These are phyloP conservation scores for Eriosoma lanigerum DNA, from an alignment of 1,140 invertebrate species.

Conservation along the genomic window DNA sequence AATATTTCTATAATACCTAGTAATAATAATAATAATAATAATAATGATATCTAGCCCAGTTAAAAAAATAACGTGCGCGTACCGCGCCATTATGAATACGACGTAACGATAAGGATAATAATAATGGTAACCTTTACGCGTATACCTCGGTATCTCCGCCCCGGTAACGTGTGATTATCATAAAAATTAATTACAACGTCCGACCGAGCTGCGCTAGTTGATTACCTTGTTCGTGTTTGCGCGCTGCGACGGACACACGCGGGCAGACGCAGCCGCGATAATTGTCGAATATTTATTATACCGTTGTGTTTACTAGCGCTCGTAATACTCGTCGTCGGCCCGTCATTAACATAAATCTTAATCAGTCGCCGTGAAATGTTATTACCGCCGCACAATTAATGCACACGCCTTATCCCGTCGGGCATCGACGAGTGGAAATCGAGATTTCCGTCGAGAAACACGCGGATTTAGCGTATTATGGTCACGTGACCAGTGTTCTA, in stretches of 20 bases:
- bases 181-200: constrained; percentile 17
- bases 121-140: background rate
- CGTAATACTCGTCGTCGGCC: background rate
- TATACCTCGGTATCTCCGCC: background rate
- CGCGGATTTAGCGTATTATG: too few species aligned
- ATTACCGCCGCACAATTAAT: too few species aligned
- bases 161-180: constrained; percentile 15
- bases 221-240: constrained; percentile 8
- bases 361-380: background rate
- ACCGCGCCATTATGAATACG: background rate
- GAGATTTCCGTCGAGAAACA: too few species aligned
- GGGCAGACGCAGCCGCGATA: background rate
- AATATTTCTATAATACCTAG: too few species aligned
- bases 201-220: background rate
- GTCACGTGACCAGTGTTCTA: background rate
- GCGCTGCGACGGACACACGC: constrained; percentile 1
- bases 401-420: too few species aligned
- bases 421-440: too few species aligned
- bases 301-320: background rate
- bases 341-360: constrained; percentile 13
- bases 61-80: background rate
- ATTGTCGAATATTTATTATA: constrained; percentile 30
- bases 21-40: too few species aligned
- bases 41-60: too few species aligned
- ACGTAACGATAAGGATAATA: background rate